These are phyloP conservation scores for Limonius californicus DNA, from an alignment of 1,140 invertebrate genomes.

Conservation along the genomic window DNA sequence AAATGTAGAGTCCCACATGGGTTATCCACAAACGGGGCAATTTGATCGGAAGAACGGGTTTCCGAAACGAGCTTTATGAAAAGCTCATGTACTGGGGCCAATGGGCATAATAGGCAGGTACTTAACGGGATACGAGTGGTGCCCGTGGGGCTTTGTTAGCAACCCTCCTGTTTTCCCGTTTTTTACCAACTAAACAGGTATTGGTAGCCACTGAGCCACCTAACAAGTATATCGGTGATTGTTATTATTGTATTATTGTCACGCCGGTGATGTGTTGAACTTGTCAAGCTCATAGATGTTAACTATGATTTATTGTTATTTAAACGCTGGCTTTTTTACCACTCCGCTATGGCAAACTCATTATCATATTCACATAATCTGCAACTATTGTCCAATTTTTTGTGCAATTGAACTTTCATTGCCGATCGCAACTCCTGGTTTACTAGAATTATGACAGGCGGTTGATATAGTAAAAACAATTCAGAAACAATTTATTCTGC, in stretches of 20 bases:
- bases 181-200: conserved; percentile 24
- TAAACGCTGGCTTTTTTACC: conserved; percentile 11
- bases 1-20: no score
- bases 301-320: conserved; percentile 16
- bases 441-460: no score
- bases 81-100: conserved; percentile 7
- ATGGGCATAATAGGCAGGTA: conserved; percentile 20
- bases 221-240: conserved; percentile 19
- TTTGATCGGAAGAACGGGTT: neutral
- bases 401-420: no score
- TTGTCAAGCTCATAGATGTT: conserved; percentile 1
- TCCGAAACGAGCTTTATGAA: conserved; percentile 9
- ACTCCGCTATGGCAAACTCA: neutral
- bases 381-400: neutral
- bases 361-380: neutral
- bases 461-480: no score
- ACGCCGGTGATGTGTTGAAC: conserved; percentile 10
- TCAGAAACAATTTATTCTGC: no score
- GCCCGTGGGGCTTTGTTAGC: neutral
- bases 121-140: conserved; percentile 20
- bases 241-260: conserved; percentile 19
- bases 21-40: conserved; percentile 7
- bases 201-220: conserved; percentile 9
- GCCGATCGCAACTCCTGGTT: no score
- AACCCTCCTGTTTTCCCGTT: conserved; percentile 20